Evolutionary conservation across 1,140 invertebrate species (phyloP).

Genomic region (Adoxophyes honmai): DNA sequence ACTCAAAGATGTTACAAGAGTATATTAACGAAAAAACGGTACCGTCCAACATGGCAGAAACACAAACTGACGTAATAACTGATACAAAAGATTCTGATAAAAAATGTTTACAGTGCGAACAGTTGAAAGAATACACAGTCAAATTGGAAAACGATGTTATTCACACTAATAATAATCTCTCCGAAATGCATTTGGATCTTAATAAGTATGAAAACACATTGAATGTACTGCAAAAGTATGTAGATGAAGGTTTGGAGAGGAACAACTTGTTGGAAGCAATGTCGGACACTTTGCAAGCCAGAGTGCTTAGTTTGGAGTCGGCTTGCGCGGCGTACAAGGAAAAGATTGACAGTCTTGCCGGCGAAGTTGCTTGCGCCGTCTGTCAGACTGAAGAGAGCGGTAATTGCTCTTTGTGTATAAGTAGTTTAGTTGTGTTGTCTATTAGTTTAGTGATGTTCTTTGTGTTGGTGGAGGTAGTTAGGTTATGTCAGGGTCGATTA

Average conservation of each 20-base stretch:
- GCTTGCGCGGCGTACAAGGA: slow-evolving; percentile 34
- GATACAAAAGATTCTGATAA: slow-evolving; percentile 23
- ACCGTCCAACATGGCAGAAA: background rate
- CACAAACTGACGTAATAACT: background rate
- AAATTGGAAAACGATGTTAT: slow-evolving; percentile 51
- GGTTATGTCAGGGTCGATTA: too few species aligned
- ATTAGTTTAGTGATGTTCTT: slow-evolving; percentile 11
- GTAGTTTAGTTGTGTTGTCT: slow-evolving; percentile 13
- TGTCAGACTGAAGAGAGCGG: slow-evolving; percentile 44
- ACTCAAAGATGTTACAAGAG: slow-evolving; percentile 17
- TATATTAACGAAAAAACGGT: background rate
- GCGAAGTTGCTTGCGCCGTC: slow-evolving; percentile 23
- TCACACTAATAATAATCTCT: slow-evolving; percentile 18
- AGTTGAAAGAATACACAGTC: slow-evolving; percentile 27
- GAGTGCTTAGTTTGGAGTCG: slow-evolving; percentile 37
- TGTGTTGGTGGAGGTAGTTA: background rate
- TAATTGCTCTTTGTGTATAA: slow-evolving; percentile 32
- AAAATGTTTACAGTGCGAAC: slow-evolving; percentile 47
- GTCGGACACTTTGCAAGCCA: slow-evolving; percentile 34
- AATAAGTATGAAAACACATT: slow-evolving; percentile 49
- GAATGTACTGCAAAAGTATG: slow-evolving; percentile 33
- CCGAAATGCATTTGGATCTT: slow-evolving; percentile 35
- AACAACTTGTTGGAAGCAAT: slow-evolving; percentile 40
- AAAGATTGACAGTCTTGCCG: slow-evolving; percentile 22
- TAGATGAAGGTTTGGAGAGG: slow-evolving; percentile 39